A percentile compares a stretch with the other conserved stretches of the same genome.
phyloP scores from a whole-genome alignment of 1,140 invertebrate species.

The Drosophila burlai region DNA sequence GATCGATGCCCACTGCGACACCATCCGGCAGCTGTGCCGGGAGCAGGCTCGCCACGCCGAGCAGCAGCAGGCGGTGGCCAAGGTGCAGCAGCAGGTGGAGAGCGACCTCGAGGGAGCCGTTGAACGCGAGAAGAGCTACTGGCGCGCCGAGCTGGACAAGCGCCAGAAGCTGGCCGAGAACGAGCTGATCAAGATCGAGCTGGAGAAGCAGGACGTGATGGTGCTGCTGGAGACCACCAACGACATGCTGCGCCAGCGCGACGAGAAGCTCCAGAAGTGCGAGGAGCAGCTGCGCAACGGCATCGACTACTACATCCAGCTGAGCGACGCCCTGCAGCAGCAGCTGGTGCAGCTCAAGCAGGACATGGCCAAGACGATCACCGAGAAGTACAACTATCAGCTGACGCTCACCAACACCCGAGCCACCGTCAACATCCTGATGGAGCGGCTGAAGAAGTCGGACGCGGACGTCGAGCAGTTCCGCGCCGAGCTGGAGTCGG shows the following conservation, averaged over 20 bases:
- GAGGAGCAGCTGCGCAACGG: conserved; percentile 81
- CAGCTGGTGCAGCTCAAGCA: conserved; percentile 81
- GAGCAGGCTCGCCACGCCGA: conserved; percentile 80
- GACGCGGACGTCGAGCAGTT: conserved; percentile 86
- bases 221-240: conserved; percentile 81
- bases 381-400: conserved; percentile 86
- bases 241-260: conserved; percentile 79
- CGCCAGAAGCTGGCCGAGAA: conserved; percentile 86
- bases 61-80: conserved; percentile 85
- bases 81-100: conserved; percentile 85
- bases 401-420: conserved; percentile 85
- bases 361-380: conserved; percentile 82
- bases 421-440: conserved; percentile 86
- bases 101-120: conserved; percentile 79
- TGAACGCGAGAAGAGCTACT: conserved; percentile 85
- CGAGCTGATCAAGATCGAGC: conserved; percentile 86
- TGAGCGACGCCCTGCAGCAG: conserved; percentile 76
- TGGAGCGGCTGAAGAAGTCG: conserved; percentile 86
- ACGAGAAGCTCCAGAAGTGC: conserved; percentile 84
- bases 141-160: conserved; percentile 86
- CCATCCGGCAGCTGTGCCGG: conserved; percentile 78
- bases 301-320: conserved; percentile 81
- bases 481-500: conserved; percentile 85
- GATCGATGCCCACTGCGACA: conserved; percentile 77
- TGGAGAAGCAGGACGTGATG: conserved; percentile 86